Evolutionary conservation across 1,140 invertebrate species (phyloP).

Genomic region (Orchestia grillus): DNA sequence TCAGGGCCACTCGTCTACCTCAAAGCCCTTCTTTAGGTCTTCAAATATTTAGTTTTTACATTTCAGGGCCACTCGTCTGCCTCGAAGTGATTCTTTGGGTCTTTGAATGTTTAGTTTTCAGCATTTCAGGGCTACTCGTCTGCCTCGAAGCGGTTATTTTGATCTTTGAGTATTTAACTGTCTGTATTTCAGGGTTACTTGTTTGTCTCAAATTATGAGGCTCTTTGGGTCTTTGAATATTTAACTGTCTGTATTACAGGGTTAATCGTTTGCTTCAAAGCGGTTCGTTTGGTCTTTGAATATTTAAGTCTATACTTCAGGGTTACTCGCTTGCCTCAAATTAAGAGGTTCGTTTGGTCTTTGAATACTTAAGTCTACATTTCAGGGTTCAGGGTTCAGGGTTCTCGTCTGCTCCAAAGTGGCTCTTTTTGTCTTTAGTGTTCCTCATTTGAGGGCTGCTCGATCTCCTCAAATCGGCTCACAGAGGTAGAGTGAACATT

Average conservation of each 20-base stretch:
- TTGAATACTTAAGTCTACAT: not conserved
- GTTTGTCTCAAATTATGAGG: not conserved
- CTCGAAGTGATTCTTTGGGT: not conserved
- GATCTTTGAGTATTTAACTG: no score
- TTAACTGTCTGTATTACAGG: not conserved
- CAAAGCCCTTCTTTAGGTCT: no score
- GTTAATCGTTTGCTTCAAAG: no score
- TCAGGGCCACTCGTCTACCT: not conserved
- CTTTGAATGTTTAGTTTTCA: not conserved
- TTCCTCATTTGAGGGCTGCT: no score
- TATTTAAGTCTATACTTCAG: not conserved
- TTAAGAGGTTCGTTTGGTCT: not conserved
- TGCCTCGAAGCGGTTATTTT: no score
- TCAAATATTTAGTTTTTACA: no score
- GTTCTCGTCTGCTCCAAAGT: no score
- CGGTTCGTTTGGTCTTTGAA: no score
- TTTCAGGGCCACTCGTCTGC: not conserved
- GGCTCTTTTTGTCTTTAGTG: not conserved
- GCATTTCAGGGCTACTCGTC: not conserved
- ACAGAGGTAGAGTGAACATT: no score
- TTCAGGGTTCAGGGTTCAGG: not conserved
- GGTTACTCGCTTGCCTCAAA: not conserved
- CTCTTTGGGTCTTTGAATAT: not conserved
- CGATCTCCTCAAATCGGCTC: no score
- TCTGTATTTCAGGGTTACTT: not conserved